Evolutionary conservation across 37 sponge, comb jelly and placozoan species (phyloP).

Genomic region (Aplysina aerophoba): DNA sequence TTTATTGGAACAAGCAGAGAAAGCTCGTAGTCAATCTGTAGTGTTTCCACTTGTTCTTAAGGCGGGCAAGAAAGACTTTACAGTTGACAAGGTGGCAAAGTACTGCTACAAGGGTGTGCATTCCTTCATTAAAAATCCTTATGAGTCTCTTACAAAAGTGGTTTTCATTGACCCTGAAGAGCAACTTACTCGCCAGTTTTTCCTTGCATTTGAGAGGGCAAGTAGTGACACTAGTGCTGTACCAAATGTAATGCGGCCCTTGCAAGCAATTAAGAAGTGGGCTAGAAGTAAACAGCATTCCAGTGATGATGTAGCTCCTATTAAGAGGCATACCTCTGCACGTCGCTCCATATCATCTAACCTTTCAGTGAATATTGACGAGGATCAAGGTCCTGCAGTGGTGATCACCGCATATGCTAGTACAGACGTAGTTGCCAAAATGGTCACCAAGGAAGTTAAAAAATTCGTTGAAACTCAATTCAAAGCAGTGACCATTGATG

Average conservation of each 20-base stretch:
- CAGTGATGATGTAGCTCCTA: too few relatives aligned
- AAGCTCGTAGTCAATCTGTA: constrained; percentile 32
- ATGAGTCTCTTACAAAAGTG: too few relatives aligned
- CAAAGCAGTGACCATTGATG: constrained; percentile 16
- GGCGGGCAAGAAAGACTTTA: constrained; percentile 31
- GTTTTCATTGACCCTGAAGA: too few relatives aligned
- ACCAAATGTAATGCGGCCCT: too few relatives aligned
- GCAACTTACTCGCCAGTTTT: too few relatives aligned
- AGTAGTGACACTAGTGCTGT: too few relatives aligned
- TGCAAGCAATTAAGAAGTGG: too few relatives aligned
- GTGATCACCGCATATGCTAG: constrained; percentile 38
- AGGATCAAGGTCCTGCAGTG: neutral
- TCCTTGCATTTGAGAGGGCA: too few relatives aligned
- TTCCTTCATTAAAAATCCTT: neutral
- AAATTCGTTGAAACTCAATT: constrained; percentile 28
- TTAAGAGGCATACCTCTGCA: too few relatives aligned
- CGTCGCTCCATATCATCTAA: neutral
- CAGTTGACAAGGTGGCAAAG: constrained; percentile 38
- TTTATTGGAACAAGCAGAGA: constrained; percentile 44
- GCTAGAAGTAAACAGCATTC: too few relatives aligned
- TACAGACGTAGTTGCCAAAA: neutral
- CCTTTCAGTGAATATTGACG: neutral
- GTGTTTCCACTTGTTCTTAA: constrained; percentile 51
- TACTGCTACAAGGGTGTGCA: constrained; percentile 32
- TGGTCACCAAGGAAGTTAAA: constrained; percentile 22